phyloP scores from a whole-genome alignment of 2,888 invertebrate species.

The Bruchidius siliquastri region DNA sequence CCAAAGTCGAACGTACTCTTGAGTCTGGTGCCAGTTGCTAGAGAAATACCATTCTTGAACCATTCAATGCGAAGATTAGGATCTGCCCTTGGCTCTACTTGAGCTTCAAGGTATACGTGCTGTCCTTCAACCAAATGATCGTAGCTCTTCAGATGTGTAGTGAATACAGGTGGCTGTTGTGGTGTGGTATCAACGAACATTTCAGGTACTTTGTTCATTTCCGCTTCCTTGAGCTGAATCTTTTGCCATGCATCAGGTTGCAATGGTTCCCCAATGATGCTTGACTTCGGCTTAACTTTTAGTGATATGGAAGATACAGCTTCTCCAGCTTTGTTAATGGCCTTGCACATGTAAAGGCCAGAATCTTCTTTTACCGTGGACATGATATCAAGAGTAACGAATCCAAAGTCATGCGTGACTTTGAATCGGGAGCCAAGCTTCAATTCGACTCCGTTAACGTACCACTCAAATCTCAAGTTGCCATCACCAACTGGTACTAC shows the following conservation, averaged over 20 bases:
- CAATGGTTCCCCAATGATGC: slow-evolving; percentile 76
- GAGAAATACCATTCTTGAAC: slow-evolving; percentile 85
- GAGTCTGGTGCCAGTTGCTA: slow-evolving; percentile 83
- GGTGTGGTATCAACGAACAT: slow-evolving; percentile 81
- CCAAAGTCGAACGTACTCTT: slow-evolving; percentile 97
- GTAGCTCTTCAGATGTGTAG: slow-evolving; percentile 80
- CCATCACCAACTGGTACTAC: slow-evolving; percentile 94
- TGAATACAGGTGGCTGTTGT: slow-evolving; percentile 93
- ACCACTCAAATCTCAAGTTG: slow-evolving; percentile 91
- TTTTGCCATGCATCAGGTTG: slow-evolving; percentile 91
- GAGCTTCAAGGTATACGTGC: slow-evolving; percentile 81
- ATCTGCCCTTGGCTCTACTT: slow-evolving; percentile 86
- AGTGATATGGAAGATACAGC: slow-evolving; percentile 88
- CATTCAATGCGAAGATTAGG: slow-evolving; percentile 84
- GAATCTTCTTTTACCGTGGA: slow-evolving; percentile 85
- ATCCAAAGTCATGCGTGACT: slow-evolving; percentile 90
- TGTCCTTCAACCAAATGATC: slow-evolving; percentile 83
- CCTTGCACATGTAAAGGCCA: slow-evolving; percentile 91
- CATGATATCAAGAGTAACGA: slow-evolving; percentile 86
- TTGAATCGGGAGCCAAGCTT: slow-evolving; percentile 90
- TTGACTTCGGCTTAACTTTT: slow-evolving; percentile 79
- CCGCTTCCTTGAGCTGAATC: slow-evolving; percentile 86
- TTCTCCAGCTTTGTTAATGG: slow-evolving; percentile 89
- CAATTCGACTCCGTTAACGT: slow-evolving; percentile 87
- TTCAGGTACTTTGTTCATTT: slow-evolving; percentile 84